These are phyloP conservation scores for Rhinichthys osculus DNA, from an alignment of 2,797 vertebrate genomes.

Conservation along the genomic window DNA sequence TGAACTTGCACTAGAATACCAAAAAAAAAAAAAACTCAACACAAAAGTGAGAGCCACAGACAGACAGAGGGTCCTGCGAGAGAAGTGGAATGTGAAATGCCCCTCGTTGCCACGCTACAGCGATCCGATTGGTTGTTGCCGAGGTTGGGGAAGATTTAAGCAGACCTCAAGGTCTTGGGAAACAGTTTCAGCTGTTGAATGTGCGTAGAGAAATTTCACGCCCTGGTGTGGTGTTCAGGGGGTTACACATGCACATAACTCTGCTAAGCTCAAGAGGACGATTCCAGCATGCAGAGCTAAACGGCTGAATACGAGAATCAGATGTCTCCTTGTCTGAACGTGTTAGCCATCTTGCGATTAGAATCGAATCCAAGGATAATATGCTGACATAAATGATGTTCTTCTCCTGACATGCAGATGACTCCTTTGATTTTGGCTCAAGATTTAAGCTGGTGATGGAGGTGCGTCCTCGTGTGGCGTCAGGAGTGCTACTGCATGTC, in stretches of 20 bases:
- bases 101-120: neutral
- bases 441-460: conserved; percentile 91
- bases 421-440: conserved; percentile 85
- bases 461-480: conserved; percentile 88
- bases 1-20: neutral
- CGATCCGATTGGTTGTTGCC: conserved; percentile 28
- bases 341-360: neutral
- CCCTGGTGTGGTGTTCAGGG: conserved; percentile 33
- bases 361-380: neutral
- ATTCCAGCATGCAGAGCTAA: conserved; percentile 25
- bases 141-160: conserved; percentile 12
- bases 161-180: conserved; percentile 43
- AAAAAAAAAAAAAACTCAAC: neutral
- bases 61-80: conserved; percentile 27
- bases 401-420: conserved; percentile 75
- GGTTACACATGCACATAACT: conserved; percentile 46
- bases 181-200: conserved; percentile 64
- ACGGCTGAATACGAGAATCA: conserved; percentile 1
- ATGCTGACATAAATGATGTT: conserved; percentile 33
- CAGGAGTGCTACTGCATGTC: conserved; percentile 87
- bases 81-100: conserved; percentile 11
- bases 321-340: neutral
- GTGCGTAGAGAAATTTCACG: conserved; percentile 61
- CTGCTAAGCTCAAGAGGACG: conserved; percentile 20
- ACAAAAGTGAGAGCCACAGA: conserved; percentile 15